phyloP scores from a whole-genome alignment of 2,888 invertebrate species.

The Neoscelio sp. region DNA sequence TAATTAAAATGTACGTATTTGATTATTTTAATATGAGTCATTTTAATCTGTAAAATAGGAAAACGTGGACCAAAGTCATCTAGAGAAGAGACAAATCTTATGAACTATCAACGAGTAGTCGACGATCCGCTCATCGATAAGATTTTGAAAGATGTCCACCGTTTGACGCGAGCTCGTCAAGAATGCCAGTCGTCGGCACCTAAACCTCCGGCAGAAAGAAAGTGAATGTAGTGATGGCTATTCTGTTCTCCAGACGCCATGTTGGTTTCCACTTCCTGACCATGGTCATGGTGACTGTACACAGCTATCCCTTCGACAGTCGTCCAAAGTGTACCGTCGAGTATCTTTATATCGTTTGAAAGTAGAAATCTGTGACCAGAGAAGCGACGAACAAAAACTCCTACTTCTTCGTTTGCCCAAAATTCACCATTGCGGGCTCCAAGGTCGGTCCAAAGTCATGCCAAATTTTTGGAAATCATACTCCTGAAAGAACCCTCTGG shows the following conservation, averaged over 20 bases:
- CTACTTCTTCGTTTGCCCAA: background rate
- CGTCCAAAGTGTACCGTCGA: slow-evolving; percentile 50
- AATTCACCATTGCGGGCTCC: no score
- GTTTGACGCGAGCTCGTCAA: slow-evolving; percentile 17
- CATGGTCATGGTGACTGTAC: slow-evolving; percentile 68
- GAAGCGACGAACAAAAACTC: slow-evolving; percentile 1
- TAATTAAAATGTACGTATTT: no score
- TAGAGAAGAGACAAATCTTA: no score
- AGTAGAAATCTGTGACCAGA: background rate
- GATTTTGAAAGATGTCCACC: background rate
- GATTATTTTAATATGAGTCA: no score
- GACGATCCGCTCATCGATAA: background rate
- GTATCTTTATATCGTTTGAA: background rate
- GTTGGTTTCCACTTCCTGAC: slow-evolving; percentile 68
- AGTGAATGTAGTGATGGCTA: slow-evolving; percentile 67
- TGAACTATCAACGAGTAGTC: no score
- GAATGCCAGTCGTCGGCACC: slow-evolving; percentile 2
- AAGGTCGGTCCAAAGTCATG: no score
- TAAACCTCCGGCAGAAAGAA: slow-evolving; percentile 44
- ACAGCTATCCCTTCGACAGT: slow-evolving; percentile 52
- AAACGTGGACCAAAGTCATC: no score
- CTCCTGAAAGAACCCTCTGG: no score
- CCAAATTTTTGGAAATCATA: no score
- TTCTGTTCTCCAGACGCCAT: slow-evolving; percentile 67
- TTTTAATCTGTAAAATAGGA: no score